Evolutionary conservation across 2,113 vertebrate genomes (phyloP).

Genomic region (Siphamia tubifer): DNA sequence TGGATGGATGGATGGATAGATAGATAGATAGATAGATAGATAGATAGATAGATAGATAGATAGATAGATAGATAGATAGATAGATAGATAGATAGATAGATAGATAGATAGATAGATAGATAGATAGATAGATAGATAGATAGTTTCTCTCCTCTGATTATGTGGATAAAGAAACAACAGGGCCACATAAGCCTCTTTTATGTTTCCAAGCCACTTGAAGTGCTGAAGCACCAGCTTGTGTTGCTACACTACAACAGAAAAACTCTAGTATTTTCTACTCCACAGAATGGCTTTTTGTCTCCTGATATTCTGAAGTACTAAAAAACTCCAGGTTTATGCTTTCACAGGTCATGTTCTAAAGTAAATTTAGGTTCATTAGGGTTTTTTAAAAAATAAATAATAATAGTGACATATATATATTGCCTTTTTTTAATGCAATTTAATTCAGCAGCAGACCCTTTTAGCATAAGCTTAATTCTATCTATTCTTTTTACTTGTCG

Average conservation of each 20-base stretch:
- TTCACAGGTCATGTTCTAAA: background rate
- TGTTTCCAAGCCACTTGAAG: constrained; percentile 73
- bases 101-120: constrained; percentile 10
- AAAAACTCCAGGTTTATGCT: background rate
- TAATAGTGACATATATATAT: no score
- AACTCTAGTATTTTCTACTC: constrained; percentile 58
- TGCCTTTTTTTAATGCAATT: constrained; percentile 14
- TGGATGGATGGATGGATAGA: background rate
- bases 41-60: no score
- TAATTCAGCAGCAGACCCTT: no score
- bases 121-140: constrained; percentile 9
- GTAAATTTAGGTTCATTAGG: background rate
- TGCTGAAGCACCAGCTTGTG: constrained; percentile 68
- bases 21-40: no score
- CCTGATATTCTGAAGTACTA: background rate
- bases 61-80: no score
- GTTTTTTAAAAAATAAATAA: no score
- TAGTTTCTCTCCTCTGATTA: constrained; percentile 62
- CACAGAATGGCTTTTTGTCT: constrained; percentile 58
- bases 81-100: background rate
- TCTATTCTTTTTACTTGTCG: background rate
- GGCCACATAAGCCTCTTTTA: constrained; percentile 76
- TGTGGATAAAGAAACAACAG: constrained; percentile 65
- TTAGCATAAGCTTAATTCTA: no score
- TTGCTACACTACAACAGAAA: constrained; percentile 38